Base-by-base conservation (phyloP, 2,113 vertebrate genomes). In the Mormyrus iriodes region DNA sequence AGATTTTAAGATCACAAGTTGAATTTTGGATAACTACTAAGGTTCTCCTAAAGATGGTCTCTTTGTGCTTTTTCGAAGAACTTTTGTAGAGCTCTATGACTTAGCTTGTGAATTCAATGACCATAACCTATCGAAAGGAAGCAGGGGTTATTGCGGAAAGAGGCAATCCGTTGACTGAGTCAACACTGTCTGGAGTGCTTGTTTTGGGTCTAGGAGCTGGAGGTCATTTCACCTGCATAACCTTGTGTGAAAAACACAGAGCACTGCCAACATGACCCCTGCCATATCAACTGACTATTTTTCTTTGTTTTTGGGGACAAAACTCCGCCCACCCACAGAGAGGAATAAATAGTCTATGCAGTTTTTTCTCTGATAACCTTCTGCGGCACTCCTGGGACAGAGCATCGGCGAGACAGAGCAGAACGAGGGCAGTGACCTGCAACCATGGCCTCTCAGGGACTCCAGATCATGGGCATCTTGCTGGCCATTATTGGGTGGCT, bases 381-480 rank as follows among this genome's bases (percentile, higher is more conserved):
- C n/a, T 49, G 15, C 79, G 39, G 10, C 87, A 55, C 12, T 91
- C 42, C 52, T 89, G 31, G 9, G n/a, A 84, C 12, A 76, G 58
- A 51, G 85, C 91, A 89, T 82, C 89, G 42, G 85, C 31, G 39
- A 69, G 88, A 49, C 44, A 24, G 49, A 51, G 39, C 27, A 27
- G 19, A 73, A 39, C 12, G 6, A 58, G 10, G n/a, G 17, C 31
- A 42, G 31, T 39, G 73, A 79, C 15, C 35, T 42, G 3, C 73
- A 79, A 79, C 4, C 27, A 96, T 96, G 96, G 93, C 90, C 84
- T 96, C 95, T 61, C 94, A 95, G 89, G 95, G 95, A 24, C 93
- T 96, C 48, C 96, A 96, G 94, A 93, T 96, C 86, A 88, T 96
- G 90, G 95, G 95, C 13, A 89, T 96, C 13, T 90, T 95, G 90